These are phyloP conservation scores for Apodemus speciosus DNA, from an alignment of 2,113 vertebrate genomes.

Conservation along the genomic window DNA sequence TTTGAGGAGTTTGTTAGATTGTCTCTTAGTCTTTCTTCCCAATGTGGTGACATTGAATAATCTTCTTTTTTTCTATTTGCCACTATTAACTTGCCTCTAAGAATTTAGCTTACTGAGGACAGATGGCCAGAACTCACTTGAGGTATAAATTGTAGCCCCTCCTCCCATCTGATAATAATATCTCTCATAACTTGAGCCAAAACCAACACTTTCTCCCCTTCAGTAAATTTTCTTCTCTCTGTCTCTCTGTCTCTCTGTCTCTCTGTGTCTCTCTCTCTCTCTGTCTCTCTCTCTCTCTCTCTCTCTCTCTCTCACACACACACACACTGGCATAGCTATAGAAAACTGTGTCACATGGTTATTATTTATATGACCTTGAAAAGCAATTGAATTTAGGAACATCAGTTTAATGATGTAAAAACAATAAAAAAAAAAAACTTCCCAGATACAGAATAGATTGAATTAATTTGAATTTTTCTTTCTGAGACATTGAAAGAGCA, in stretches of 20 bases:
- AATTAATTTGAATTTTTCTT: neutral
- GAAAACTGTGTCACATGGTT: neutral
- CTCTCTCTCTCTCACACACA: too few species aligned
- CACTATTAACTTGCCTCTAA: neutral
- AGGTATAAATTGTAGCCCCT: neutral
- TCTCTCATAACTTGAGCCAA: neutral
- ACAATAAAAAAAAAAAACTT: neutral
- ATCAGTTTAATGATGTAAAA: neutral
- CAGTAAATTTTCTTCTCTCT: neutral
- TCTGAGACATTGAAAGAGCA: neutral
- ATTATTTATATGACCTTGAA: neutral
- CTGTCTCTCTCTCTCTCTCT: too few species aligned
- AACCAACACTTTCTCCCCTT: neutral
- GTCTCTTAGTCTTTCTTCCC: neutral
- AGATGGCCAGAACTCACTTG: neutral
- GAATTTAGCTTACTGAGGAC: neutral
- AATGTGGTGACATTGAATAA: too few species aligned
- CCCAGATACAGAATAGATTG: neutral
- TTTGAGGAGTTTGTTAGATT: neutral
- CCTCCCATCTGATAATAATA: neutral
- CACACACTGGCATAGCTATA: too few species aligned
- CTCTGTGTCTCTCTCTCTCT: too few species aligned
- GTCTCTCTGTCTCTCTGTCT: too few species aligned
- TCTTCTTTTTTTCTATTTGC: neutral
- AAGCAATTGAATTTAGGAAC: neutral